Evolutionary conservation across 2,113 vertebrate genomes (phyloP).

Genomic region (Upupa epops): DNA sequence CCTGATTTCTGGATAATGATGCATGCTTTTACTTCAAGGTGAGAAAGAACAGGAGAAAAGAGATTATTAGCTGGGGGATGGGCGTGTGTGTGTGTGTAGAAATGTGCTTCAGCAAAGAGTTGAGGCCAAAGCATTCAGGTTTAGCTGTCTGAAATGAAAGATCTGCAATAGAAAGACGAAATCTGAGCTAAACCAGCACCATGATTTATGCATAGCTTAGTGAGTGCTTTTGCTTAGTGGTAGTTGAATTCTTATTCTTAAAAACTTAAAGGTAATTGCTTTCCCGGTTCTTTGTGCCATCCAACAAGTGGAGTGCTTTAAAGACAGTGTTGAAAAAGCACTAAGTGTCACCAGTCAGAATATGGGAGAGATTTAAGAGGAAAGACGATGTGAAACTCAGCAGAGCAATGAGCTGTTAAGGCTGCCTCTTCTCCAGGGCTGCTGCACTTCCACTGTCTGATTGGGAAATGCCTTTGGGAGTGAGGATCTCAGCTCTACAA

Average conservation of each 20-base stretch:
- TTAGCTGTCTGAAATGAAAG: background rate
- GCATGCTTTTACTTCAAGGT: constrained; percentile 4
- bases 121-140: background rate
- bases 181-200: background rate
- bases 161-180: background rate
- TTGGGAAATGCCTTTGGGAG: background rate
- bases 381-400: background rate
- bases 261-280: background rate
- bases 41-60: background rate
- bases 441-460: background rate
- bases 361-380: background rate
- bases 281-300: background rate
- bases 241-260: background rate
- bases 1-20: constrained; percentile 10
- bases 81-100: no score
- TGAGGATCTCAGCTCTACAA: background rate
- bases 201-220: background rate
- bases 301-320: background rate
- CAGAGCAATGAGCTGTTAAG: background rate
- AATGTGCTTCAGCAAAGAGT: background rate
- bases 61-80: background rate
- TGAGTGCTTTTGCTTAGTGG: background rate
- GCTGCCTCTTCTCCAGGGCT: background rate
- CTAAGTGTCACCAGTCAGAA: background rate
- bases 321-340: background rate